phyloP scores from a whole-genome alignment of 2,888 invertebrate species.

The Lampropteryx suffumata region DNA sequence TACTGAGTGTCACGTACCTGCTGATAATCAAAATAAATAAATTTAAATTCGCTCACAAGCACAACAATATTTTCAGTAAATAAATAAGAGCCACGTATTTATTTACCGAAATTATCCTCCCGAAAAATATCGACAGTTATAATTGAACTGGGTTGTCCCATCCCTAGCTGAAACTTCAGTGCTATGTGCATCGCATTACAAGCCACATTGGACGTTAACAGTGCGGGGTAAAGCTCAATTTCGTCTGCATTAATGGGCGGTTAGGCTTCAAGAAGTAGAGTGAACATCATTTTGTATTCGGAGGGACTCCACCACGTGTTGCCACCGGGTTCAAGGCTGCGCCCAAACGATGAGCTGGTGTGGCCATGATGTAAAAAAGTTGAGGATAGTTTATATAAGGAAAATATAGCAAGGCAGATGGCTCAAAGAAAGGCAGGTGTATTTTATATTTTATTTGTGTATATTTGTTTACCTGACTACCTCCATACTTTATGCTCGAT shows the following conservation, averaged over 20 bases:
- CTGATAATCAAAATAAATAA: too few relatives aligned
- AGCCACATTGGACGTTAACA: constrained; percentile 51
- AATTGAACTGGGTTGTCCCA: constrained; percentile 31
- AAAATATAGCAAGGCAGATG: too few relatives aligned
- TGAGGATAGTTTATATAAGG: constrained; percentile 5
- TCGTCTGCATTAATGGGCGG: constrained; percentile 38
- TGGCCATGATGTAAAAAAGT: constrained; percentile 34
- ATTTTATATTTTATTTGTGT: too few relatives aligned
- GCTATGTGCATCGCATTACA: constrained; percentile 36
- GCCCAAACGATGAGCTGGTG: constrained; percentile 46
- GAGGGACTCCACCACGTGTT: constrained; percentile 68
- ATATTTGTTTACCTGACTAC: too few relatives aligned
- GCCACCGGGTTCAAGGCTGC: constrained; percentile 68
- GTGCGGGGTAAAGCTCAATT: constrained; percentile 51
- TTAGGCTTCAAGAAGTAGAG: constrained; percentile 59
- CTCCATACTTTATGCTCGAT: too few relatives aligned
- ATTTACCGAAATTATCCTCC: constrained; percentile 9
- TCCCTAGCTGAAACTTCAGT: constrained; percentile 36
- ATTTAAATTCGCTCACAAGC: background rate
- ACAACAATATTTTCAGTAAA: too few relatives aligned
- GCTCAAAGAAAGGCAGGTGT: too few relatives aligned
- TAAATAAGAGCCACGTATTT: constrained; percentile 2
- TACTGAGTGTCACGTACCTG: too few relatives aligned
- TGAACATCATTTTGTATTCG: constrained; percentile 65
- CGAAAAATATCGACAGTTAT: constrained; percentile 34